Percentiles rank a stretch among this genome's conserved stretches.
phyloP scores from a whole-genome alignment of 2,797 vertebrate species.

The Leucoraja ocellata region DNA sequence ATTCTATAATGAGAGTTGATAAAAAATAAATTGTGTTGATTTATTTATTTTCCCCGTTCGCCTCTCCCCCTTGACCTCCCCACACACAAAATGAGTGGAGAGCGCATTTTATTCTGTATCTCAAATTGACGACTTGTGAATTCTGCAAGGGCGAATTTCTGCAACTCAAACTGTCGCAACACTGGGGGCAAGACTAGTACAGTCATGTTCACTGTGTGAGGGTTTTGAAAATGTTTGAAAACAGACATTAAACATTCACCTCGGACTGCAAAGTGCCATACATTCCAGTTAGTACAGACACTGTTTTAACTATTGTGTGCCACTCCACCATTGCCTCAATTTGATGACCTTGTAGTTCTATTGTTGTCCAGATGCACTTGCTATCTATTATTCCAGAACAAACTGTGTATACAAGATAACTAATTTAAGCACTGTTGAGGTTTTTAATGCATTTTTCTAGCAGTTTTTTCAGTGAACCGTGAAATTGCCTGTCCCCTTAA shows the following conservation, averaged over 20 bases:
- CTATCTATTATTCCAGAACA: constrained; percentile 25
- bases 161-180: too few species aligned
- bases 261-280: background rate
- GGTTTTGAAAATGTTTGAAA: background rate
- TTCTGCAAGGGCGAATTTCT: too few species aligned
- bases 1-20: too few species aligned
- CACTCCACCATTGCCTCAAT: background rate
- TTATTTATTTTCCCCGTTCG: too few species aligned
- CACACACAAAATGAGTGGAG: too few species aligned
- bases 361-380: background rate
- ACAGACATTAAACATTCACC: too few species aligned
- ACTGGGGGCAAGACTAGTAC: background rate
- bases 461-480: constrained; percentile 39
- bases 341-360: background rate
- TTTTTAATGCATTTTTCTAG: constrained; percentile 42
- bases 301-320: background rate
- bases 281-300: background rate
- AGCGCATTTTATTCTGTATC: too few species aligned
- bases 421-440: constrained; percentile 27
- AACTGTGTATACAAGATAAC: background rate
- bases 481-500: constrained; percentile 30
- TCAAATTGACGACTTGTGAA: too few species aligned
- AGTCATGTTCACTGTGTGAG: background rate
- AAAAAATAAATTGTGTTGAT: too few species aligned
- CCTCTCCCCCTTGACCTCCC: too few species aligned